Evolutionary conservation across 2,888 invertebrate genomes (phyloP).

Genomic region (Chydorus sphaericus): DNA sequence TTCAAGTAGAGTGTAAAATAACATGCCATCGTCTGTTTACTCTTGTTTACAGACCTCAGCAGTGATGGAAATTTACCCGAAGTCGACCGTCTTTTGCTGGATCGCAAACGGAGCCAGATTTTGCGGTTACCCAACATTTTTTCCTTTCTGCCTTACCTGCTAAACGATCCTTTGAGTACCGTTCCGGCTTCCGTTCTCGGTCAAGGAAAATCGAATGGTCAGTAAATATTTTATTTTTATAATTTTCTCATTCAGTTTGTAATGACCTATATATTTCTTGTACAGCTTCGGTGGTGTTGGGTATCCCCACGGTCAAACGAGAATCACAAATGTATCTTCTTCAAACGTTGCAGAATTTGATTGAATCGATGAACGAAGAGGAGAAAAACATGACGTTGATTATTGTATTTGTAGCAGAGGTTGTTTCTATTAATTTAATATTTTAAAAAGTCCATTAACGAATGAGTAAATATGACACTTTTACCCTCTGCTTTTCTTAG

Average conservation of each 20-base stretch:
- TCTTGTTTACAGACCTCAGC: slow-evolving; percentile 2
- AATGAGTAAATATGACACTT: too few species aligned
- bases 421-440: too few species aligned
- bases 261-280: too few species aligned
- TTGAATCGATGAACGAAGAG: slow-evolving; percentile 56
- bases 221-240: too few species aligned
- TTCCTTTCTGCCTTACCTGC: slow-evolving; percentile 73
- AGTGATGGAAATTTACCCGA: slow-evolving; percentile 15
- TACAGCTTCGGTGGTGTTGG: slow-evolving; percentile 63
- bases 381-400: slow-evolving; percentile 66
- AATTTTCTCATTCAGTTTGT: too few species aligned
- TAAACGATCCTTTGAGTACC: slow-evolving; percentile 59
- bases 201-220: slow-evolving; percentile 49
- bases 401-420: slow-evolving; percentile 72
- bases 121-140: slow-evolving; percentile 63
- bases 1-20: too few species aligned
- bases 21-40: background rate
- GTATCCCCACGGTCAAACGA: slow-evolving; percentile 76
- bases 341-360: slow-evolving; percentile 66
- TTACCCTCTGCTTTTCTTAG: too few species aligned
- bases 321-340: slow-evolving; percentile 76
- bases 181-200: slow-evolving; percentile 63
- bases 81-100: slow-evolving; percentile 26
- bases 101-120: slow-evolving; percentile 35
- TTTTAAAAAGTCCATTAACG: too few species aligned